Percentiles rank a stretch among this genome's conserved stretches.
These are phyloP conservation scores for Geotrupes spiniger DNA, from an alignment of 2,888 invertebrate species.

Conservation along the genomic window DNA sequence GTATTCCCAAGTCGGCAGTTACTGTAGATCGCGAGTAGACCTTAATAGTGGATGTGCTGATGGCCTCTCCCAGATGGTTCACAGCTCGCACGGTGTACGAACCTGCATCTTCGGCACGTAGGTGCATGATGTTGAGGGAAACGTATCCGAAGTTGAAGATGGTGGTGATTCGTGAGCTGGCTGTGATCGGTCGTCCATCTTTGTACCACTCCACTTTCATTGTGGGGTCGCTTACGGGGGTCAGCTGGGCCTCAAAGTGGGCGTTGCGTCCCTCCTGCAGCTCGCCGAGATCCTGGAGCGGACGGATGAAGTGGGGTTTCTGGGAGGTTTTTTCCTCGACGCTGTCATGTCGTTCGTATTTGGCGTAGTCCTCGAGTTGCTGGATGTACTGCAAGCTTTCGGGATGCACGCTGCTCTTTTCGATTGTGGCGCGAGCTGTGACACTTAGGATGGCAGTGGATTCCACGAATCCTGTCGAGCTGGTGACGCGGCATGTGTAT, in stretches of 20 bases:
- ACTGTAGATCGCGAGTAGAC: constrained; percentile 79
- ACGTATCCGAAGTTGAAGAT: constrained; percentile 99
- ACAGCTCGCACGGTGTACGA: constrained; percentile 90
- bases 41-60: constrained; percentile 75
- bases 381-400: constrained; percentile 88
- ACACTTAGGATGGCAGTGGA: constrained; percentile 80
- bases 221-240: constrained; percentile 88
- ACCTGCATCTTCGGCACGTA: constrained; percentile 97
- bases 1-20: constrained; percentile 76
- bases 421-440: constrained; percentile 78
- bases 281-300: constrained; percentile 81
- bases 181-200: constrained; percentile 91
- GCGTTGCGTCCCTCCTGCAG: constrained; percentile 88
- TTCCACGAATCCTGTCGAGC: constrained; percentile 82
- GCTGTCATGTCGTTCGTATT: constrained; percentile 81
- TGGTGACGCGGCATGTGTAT: constrained; percentile 84
- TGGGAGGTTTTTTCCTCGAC: constrained; percentile 78
- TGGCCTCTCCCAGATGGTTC: constrained; percentile 87
- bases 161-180: constrained; percentile 95
- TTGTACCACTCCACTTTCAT: constrained; percentile 96
- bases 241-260: constrained; percentile 90
- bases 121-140: constrained; percentile 97
- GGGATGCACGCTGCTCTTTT: constrained; percentile 86
- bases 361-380: constrained; percentile 86
- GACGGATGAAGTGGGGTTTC: constrained; percentile 84